These are phyloP conservation scores for Gambusia affinis DNA, from an alignment of 2,113 vertebrate species.

Conservation along the genomic window DNA sequence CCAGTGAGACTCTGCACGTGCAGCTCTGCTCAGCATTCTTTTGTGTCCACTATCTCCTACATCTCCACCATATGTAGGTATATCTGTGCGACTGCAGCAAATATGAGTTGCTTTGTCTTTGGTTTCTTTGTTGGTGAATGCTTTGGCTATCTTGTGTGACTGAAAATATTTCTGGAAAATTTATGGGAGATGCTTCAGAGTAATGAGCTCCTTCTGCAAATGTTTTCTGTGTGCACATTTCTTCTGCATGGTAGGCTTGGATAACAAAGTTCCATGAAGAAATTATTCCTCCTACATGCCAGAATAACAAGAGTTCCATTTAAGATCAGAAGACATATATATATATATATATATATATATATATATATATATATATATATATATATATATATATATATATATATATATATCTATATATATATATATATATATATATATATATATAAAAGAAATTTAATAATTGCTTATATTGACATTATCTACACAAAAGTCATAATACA, in stretches of 20 bases:
- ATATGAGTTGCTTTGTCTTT: constrained; percentile 24
- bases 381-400: no score
- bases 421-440: no score
- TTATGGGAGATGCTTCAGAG: background rate
- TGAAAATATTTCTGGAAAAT: constrained; percentile 18
- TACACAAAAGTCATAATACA: constrained; percentile 17
- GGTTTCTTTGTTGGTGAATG: constrained; percentile 2
- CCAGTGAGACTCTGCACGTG: background rate
- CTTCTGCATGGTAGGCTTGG: constrained; percentile 23
- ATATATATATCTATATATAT: no score
- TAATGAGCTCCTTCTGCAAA: background rate
- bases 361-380: no score
- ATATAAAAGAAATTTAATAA: no score
- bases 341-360: no score
- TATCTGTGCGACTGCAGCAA: constrained; percentile 12
- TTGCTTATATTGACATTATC: constrained; percentile 22
- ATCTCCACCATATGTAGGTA: constrained; percentile 30
- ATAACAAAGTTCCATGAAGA: constrained; percentile 12
- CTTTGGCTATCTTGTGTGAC: background rate
- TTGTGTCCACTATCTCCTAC: constrained; percentile 21
- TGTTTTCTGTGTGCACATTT: background rate
- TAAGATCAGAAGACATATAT: no score
- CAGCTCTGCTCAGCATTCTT: constrained; percentile 9
- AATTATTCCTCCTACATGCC: no score
- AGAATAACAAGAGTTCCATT: no score